phyloP scores from a whole-genome alignment of 2,888 invertebrate species.

The Deilephila elpenor region DNA sequence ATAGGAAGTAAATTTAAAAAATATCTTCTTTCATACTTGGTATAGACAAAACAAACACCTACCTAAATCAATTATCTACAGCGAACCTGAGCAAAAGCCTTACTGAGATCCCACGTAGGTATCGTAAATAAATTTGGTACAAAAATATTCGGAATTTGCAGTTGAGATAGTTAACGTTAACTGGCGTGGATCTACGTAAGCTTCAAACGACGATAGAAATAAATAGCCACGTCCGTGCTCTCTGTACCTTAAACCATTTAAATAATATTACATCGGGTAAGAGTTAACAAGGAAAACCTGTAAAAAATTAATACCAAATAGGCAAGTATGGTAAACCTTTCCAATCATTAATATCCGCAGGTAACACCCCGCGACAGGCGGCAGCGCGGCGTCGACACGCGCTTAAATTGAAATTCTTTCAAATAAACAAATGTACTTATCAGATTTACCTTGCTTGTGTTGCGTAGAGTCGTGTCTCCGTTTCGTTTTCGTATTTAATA shows the following conservation, averaged over 20 bases:
- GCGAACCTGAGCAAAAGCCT: too few relatives aligned
- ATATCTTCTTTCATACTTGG: too few relatives aligned
- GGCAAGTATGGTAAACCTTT: conserved; percentile 42
- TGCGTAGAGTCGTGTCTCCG: conserved; percentile 35
- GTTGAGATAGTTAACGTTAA: too few relatives aligned
- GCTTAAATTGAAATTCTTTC: conserved; percentile 75
- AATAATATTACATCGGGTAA: neutral
- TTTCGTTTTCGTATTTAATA: neutral
- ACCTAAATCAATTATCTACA: too few relatives aligned
- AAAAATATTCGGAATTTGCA: too few relatives aligned
- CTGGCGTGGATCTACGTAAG: too few relatives aligned
- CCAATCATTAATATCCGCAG: conserved; percentile 72
- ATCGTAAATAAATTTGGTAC: too few relatives aligned
- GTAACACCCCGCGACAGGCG: conserved; percentile 71
- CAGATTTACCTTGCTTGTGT: conserved; percentile 64
- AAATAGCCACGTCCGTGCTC: too few relatives aligned
- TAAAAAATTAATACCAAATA: conserved; percentile 29
- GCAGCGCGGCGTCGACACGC: conserved; percentile 45
- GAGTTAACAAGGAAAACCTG: conserved; percentile 18
- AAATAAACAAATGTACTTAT: conserved; percentile 69
- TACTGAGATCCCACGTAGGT: too few relatives aligned
- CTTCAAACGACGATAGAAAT: too few relatives aligned
- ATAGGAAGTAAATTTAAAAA: too few relatives aligned
- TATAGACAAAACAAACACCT: too few relatives aligned
- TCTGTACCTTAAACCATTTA: neutral